phyloP scores from a whole-genome alignment of 2,113 vertebrate genomes.

The Ranitomeya variabilis region DNA sequence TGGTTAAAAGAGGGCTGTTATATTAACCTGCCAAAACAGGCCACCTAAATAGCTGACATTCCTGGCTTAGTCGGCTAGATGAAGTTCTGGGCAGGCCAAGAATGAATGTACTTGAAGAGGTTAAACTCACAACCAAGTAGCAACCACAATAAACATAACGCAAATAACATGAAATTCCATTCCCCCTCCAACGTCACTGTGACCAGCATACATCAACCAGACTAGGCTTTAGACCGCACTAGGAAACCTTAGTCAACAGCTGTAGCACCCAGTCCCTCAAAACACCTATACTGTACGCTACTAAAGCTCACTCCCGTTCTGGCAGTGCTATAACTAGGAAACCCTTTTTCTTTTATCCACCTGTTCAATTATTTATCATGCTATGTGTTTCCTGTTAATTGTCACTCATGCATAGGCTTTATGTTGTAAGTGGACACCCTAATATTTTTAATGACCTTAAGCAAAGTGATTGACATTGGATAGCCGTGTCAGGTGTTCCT shows the following conservation, averaged over 20 bases:
- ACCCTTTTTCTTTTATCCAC: conserved; percentile 74
- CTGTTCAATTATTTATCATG: conserved; percentile 83
- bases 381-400: conserved; percentile 72
- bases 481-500: conserved; percentile 80
- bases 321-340: conserved; percentile 63
- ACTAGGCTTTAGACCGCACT: neutral
- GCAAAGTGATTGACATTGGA: conserved; percentile 81
- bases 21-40: conserved; percentile 21
- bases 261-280: conserved; percentile 35
- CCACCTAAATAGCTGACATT: conserved; percentile 35
- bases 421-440: conserved; percentile 78
- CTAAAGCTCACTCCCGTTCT: conserved; percentile 30
- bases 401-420: conserved; percentile 72
- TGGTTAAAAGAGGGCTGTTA: neutral
- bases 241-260: conserved; percentile 22
- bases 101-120: conserved; percentile 18
- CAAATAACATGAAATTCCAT: conserved; percentile 54
- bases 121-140: conserved; percentile 49
- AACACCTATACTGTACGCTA: neutral
- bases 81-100: conserved; percentile 25
- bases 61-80: conserved; percentile 7
- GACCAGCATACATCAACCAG: conserved; percentile 27
- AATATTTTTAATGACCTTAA: conserved; percentile 81
- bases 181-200: conserved; percentile 52
- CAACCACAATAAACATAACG: conserved; percentile 52